Evolutionary conservation across 2,113 vertebrate genomes (phyloP).

Genomic region (Anoplopoma fimbria): DNA sequence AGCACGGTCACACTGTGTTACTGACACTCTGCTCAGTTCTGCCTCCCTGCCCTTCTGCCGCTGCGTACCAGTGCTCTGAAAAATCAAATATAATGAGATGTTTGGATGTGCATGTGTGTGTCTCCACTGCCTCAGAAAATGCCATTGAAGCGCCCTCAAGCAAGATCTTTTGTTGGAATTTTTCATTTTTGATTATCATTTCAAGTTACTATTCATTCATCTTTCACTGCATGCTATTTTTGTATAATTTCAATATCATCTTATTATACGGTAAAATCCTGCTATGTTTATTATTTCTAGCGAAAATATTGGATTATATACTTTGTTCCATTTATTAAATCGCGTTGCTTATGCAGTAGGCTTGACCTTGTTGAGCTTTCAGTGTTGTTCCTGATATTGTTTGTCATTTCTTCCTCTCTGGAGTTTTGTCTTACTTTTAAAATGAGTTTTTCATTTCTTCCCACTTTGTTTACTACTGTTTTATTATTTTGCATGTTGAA

Average conservation of each 20-base stretch:
- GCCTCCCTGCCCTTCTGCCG: constrained; percentile 36
- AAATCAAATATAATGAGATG: constrained; percentile 50
- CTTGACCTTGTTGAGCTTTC: constrained; percentile 35
- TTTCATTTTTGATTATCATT: constrained; percentile 37
- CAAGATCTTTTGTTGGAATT: constrained; percentile 32
- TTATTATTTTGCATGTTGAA: constrained; percentile 13
- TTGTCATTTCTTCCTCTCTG: constrained; percentile 15
- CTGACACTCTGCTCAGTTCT: constrained; percentile 46
- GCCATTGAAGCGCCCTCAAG: constrained; percentile 18
- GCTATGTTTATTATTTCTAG: constrained; percentile 10
- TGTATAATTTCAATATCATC: constrained; percentile 28
- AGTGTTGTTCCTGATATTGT: constrained; percentile 8
- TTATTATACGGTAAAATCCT: background rate
- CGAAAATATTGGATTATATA: background rate
- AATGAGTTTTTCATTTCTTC: background rate
- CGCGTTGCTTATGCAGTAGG: background rate
- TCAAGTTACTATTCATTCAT: constrained; percentile 27
- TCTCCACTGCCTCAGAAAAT: background rate
- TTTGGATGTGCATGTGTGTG: constrained; percentile 26
- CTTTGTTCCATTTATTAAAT: constrained; percentile 1
- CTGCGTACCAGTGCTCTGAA: constrained; percentile 13
- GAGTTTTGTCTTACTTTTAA: constrained; percentile 22
- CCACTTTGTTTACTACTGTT: constrained; percentile 4
- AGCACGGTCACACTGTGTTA: constrained; percentile 18
- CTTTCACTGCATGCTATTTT: background rate